Conservation (phyloP, 1,140 invertebrate species). For the Drosophila rufa region DNA sequence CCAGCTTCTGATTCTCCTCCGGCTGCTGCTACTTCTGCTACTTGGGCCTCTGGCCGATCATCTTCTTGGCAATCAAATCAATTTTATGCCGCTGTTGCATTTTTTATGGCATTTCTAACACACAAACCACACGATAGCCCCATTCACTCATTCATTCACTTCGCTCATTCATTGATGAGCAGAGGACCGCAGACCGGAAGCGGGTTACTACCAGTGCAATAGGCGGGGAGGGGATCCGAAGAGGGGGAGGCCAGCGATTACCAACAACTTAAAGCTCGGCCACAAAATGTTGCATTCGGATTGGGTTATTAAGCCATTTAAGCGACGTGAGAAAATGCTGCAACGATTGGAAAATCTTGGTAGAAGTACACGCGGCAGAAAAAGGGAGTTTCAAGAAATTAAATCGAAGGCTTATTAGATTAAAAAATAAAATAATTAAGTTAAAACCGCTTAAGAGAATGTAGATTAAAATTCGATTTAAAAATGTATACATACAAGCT, state of each 20-base stretch:
- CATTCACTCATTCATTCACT: slow-evolving; percentile 52
- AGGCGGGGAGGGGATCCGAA: background rate
- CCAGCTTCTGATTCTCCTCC: background rate
- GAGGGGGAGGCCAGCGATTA: slow-evolving; percentile 33
- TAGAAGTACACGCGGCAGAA: slow-evolving; percentile 17
- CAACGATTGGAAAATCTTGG: slow-evolving; percentile 39
- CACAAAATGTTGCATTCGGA: slow-evolving; percentile 60
- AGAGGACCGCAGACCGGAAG: slow-evolving; percentile 60
- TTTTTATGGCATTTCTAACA: slow-evolving; percentile 66
- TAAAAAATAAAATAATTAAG: background rate
- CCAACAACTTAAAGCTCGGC: slow-evolving; percentile 59
- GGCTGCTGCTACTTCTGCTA: background rate
- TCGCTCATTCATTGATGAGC: slow-evolving; percentile 40
- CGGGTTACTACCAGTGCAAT: slow-evolving; percentile 32
- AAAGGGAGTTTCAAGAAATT: background rate
- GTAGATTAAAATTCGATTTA: too few relatives aligned
- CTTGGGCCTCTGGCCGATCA: slow-evolving; percentile 28
- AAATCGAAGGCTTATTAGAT: background rate
- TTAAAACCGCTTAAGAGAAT: too few relatives aligned
- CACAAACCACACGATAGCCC: slow-evolving; percentile 60
- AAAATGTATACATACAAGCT: too few relatives aligned
- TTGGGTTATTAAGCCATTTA: slow-evolving; percentile 68
- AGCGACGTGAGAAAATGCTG: slow-evolving; percentile 64
- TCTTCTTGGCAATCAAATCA: slow-evolving; percentile 64
- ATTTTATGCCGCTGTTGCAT: slow-evolving; percentile 62